These are phyloP conservation scores for Benitochromis conjunctus DNA, from an alignment of 2,113 vertebrate genomes.

Conservation along the genomic window DNA sequence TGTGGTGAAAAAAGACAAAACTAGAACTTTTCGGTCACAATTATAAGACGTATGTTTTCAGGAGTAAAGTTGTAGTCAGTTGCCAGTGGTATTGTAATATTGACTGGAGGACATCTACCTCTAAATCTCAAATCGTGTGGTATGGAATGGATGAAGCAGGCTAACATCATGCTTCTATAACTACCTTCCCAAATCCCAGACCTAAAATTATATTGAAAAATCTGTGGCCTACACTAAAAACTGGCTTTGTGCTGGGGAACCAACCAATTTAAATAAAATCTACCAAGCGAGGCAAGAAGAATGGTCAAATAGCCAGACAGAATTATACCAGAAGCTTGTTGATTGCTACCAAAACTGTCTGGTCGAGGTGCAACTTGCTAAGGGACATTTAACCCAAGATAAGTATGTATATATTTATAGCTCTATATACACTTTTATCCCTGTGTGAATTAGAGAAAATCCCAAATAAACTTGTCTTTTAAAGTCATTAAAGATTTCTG, in stretches of 20 bases:
- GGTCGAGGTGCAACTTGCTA: no score
- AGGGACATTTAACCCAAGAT: no score
- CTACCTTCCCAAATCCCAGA: accelerated
- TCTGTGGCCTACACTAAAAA: background rate
- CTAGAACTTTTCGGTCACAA: background rate
- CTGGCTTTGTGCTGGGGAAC: background rate
- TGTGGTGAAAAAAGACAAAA: background rate
- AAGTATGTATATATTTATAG: no score
- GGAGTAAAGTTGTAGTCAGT: background rate
- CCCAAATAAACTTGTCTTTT: no score
- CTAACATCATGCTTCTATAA: background rate
- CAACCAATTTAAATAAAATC: background rate
- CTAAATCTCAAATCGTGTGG: background rate
- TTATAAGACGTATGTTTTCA: background rate
- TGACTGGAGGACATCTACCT: background rate
- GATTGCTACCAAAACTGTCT: background rate
- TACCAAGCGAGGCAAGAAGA: background rate
- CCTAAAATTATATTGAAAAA: background rate
- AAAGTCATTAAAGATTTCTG: no score
- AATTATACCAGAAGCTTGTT: background rate
- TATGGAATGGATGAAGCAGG: background rate
- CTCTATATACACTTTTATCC: no score
- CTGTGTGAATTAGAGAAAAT: no score
- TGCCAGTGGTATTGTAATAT: background rate
- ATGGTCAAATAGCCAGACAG: background rate